Evolutionary conservation across 2,888 invertebrate genomes (phyloP).

Genomic region (Lucinisca nassula): DNA sequence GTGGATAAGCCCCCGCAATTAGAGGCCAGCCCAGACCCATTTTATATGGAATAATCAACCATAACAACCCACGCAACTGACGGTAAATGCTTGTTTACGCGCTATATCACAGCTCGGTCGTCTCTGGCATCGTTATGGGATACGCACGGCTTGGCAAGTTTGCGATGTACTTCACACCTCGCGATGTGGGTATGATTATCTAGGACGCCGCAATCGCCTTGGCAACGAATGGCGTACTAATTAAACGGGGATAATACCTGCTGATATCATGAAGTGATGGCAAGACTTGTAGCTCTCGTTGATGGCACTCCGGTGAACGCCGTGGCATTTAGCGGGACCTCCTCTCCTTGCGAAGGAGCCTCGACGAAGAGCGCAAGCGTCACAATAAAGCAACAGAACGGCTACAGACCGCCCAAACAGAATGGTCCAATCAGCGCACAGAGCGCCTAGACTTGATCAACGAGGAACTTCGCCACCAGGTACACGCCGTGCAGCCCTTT

Average conservation of each 20-base stretch:
- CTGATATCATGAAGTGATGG: slow-evolving; percentile 54
- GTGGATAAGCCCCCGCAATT: too few relatives aligned
- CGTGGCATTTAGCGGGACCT: slow-evolving; percentile 31
- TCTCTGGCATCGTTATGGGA: neutral
- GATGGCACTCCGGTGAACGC: slow-evolving; percentile 42
- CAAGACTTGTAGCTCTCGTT: slow-evolving; percentile 26
- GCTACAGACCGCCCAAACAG: slow-evolving; percentile 41
- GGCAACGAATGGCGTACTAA: slow-evolving; percentile 46
- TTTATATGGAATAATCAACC: neutral
- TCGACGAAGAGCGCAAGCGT: slow-evolving; percentile 19
- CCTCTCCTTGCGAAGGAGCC: slow-evolving; percentile 30
- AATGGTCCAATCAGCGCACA: slow-evolving; percentile 41
- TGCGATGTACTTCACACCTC: too few relatives aligned
- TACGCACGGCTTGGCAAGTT: neutral
- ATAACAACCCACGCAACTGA: neutral
- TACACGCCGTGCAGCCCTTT: slow-evolving; percentile 49
- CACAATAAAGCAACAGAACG: slow-evolving; percentile 55
- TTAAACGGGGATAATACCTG: slow-evolving; percentile 53
- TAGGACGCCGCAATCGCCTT: slow-evolving; percentile 42
- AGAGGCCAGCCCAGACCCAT: neutral
- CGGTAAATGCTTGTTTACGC: neutral
- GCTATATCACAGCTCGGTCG: neutral
- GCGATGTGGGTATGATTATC: slow-evolving; percentile 44
- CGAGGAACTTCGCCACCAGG: slow-evolving; percentile 48
- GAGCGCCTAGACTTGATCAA: slow-evolving; percentile 49